These are phyloP conservation scores for Coracias cyanogaster DNA, from an alignment of 2,797 vertebrate genomes.

Conservation along the genomic window DNA sequence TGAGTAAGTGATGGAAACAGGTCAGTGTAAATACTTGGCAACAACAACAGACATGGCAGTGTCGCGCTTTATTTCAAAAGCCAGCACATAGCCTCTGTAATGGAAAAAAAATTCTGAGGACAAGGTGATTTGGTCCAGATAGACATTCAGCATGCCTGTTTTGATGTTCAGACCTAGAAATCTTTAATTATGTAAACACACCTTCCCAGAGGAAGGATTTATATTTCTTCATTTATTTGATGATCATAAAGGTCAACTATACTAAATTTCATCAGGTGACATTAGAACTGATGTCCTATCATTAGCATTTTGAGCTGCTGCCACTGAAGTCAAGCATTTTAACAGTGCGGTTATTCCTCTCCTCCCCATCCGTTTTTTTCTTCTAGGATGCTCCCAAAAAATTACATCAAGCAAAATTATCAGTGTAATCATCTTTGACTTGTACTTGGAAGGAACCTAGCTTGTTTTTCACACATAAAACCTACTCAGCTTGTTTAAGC, in stretches of 20 bases:
- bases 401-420: background rate
- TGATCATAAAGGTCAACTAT: slow-evolving; percentile 24
- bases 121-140: slow-evolving; percentile 39
- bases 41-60: slow-evolving; percentile 10
- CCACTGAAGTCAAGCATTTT: background rate
- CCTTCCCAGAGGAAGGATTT: background rate
- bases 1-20: slow-evolving; percentile 34
- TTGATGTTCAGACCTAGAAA: background rate
- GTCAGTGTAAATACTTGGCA: slow-evolving; percentile 47
- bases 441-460: background rate
- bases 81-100: background rate
- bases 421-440: background rate
- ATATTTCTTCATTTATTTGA: slow-evolving; percentile 32
- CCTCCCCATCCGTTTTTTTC: background rate
- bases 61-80: slow-evolving; percentile 45
- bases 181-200: slow-evolving; percentile 10
- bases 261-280: slow-evolving; percentile 20
- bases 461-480: slow-evolving; percentile 1
- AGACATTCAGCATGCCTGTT: background rate
- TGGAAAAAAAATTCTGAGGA: background rate
- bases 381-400: slow-evolving; percentile 3
- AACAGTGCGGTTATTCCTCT: background rate
- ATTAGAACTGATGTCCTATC: background rate
- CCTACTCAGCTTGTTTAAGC: slow-evolving; percentile 29
- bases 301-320: background rate